phyloP scores from a whole-genome alignment of 2,888 invertebrate species.

The Tinea semifulvella region DNA sequence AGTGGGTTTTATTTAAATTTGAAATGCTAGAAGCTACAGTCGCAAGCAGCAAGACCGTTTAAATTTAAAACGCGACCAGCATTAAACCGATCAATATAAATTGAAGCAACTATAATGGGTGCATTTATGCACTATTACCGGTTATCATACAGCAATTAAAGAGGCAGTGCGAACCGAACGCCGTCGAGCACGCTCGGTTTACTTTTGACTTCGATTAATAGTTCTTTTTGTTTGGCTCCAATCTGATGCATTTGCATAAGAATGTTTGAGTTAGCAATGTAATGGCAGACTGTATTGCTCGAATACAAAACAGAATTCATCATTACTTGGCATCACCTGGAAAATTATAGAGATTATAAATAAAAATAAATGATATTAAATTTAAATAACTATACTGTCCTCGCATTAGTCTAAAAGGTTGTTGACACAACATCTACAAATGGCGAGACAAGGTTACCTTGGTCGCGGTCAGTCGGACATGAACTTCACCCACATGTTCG shows the following conservation, averaged over 20 bases:
- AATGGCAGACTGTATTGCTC: conserved; percentile 21
- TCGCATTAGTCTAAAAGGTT: conserved; percentile 1
- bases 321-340: background rate
- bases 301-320: conserved; percentile 11
- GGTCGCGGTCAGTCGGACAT: background rate
- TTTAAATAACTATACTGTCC: background rate
- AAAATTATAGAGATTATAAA: background rate
- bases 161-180: conserved; percentile 39
- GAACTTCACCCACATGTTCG: conserved; percentile 12
- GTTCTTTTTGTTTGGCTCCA: conserved; percentile 48
- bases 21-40: conserved; percentile 28
- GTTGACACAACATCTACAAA: conserved; percentile 1
- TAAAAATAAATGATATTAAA: conserved; percentile 1
- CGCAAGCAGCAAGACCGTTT: conserved; percentile 14
- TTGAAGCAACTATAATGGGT: conserved; percentile 40
- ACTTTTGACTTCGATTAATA: conserved; percentile 53
- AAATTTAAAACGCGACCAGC: conserved; percentile 13
- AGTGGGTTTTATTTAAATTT: conserved; percentile 32
- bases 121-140: conserved; percentile 51
- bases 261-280: conserved; percentile 35
- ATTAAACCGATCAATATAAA: conserved; percentile 39
- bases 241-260: conserved; percentile 51
- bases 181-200: conserved; percentile 43
- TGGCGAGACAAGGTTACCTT: conserved; percentile 11
- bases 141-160: conserved; percentile 57